A percentile compares a stretch with the other conserved stretches of the same genome.
Conservation (phyloP, 2,113 vertebrate species). For the Megalops atlanticus region DNA sequence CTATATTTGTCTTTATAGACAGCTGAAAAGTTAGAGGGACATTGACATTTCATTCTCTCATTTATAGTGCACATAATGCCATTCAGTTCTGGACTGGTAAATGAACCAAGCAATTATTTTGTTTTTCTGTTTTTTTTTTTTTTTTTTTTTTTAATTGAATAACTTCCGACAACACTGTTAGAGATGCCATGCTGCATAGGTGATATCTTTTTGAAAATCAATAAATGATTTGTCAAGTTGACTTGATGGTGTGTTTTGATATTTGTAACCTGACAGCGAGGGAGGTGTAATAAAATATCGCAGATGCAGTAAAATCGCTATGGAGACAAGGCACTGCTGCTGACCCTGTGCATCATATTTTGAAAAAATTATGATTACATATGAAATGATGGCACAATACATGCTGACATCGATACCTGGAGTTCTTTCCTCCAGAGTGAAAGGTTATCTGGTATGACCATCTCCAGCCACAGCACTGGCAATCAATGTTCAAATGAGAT, state of each 20-base stretch:
- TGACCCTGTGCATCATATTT: too few species aligned
- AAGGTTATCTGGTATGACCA: too few species aligned
- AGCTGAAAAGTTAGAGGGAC: slow-evolving; percentile 45
- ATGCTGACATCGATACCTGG: too few species aligned
- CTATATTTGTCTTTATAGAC: slow-evolving; percentile 56
- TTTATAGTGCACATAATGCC: slow-evolving; percentile 12
- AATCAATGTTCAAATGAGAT: too few species aligned
- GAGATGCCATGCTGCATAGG: slow-evolving; percentile 39
- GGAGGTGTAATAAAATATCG: too few species aligned
- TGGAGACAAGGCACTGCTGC: too few species aligned
- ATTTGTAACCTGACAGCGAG: too few species aligned
- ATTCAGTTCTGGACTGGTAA: not conserved
- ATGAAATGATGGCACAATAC: too few species aligned
- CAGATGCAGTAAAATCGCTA: too few species aligned
- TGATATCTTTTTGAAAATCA: slow-evolving; percentile 45
- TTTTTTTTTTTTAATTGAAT: slow-evolving; percentile 21
- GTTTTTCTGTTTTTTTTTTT: not conserved
- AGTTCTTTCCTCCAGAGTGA: too few species aligned
- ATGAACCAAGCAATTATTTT: not conserved
- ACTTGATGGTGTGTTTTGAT: not conserved
- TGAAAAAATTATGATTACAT: too few species aligned
- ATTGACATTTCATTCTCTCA: slow-evolving; percentile 43
- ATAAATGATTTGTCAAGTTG: not conserved
- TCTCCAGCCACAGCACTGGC: too few species aligned
- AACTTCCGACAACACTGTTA: slow-evolving; percentile 33